Evolutionary conservation across 2,797 vertebrate species (phyloP).

Genomic region (Phrynocephalus vlangalii): DNA sequence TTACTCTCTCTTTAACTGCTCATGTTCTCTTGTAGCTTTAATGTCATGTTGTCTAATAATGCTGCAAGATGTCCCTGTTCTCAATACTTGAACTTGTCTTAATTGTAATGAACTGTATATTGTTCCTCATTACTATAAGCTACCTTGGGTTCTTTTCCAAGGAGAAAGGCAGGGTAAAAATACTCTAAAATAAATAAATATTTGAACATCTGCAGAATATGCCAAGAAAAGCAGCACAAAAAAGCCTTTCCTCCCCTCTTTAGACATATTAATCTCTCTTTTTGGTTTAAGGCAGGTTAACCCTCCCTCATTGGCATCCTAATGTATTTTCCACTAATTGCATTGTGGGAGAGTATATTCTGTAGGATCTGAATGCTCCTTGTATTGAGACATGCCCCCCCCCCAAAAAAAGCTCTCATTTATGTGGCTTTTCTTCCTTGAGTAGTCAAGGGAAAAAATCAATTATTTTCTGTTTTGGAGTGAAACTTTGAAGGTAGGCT

Average conservation of each 20-base stretch:
- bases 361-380: background rate
- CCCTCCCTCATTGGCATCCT: background rate
- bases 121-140: too few species aligned
- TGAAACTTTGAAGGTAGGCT: slow-evolving; percentile 7
- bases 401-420: background rate
- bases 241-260: background rate
- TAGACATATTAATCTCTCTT: slow-evolving; percentile 14
- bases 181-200: background rate
- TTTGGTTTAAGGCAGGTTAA: slow-evolving; percentile 12
- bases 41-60: too few species aligned
- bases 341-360: background rate
- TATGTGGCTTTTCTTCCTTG: slow-evolving; percentile 10
- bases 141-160: too few species aligned
- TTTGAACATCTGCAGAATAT: background rate
- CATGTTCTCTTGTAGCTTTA: too few species aligned
- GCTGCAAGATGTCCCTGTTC: too few species aligned
- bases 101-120: too few species aligned
- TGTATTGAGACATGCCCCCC: background rate
- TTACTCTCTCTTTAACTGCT: too few species aligned
- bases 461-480: slow-evolving; percentile 24
- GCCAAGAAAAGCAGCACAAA: background rate
- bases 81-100: too few species aligned
- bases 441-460: slow-evolving; percentile 32
- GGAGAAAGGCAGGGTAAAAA: too few species aligned
- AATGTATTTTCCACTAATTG: slow-evolving; percentile 17